A percentile compares a stretch with the other conserved stretches of the same genome.
Conservation (phyloP, 1,140 invertebrate genomes). For the Parasteatoda tepidariorum region DNA sequence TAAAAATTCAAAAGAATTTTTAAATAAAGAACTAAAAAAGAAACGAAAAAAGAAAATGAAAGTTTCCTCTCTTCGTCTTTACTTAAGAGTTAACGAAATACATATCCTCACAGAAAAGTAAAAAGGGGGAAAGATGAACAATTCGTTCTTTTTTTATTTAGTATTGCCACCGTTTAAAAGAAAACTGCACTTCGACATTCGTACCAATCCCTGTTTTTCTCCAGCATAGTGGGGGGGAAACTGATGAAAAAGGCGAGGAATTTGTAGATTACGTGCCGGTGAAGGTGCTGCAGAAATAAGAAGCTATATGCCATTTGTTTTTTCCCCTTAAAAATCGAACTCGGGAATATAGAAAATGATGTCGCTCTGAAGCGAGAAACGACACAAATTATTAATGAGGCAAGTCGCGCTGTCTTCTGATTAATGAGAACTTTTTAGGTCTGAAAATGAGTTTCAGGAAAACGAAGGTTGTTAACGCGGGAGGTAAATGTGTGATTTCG, state of each 20-base stretch:
- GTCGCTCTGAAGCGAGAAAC: neutral
- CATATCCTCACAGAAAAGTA: too few species aligned
- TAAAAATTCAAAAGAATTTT: too few species aligned
- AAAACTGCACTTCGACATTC: neutral
- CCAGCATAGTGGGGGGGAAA: neutral
- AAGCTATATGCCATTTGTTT: neutral
- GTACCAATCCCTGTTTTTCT: neutral
- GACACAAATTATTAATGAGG: slow-evolving; percentile 35
- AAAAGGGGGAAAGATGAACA: neutral
- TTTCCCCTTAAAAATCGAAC: neutral
- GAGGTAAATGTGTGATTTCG: neutral
- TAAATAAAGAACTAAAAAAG: too few species aligned
- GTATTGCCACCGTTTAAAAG: neutral
- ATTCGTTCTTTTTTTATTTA: neutral
- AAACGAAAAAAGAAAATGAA: too few species aligned
- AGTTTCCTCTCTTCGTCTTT: too few species aligned
- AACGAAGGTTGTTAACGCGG: neutral
- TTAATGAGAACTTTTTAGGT: slow-evolving; percentile 27
- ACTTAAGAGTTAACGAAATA: too few species aligned
- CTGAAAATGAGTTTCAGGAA: slow-evolving; percentile 5
- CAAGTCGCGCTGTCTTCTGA: neutral
- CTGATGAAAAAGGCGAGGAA: neutral
- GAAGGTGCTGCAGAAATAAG: neutral
- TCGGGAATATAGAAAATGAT: neutral
- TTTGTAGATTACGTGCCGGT: neutral